Conservation (phyloP, 2,113 vertebrate species). For the Diphyllodes magnificus region DNA sequence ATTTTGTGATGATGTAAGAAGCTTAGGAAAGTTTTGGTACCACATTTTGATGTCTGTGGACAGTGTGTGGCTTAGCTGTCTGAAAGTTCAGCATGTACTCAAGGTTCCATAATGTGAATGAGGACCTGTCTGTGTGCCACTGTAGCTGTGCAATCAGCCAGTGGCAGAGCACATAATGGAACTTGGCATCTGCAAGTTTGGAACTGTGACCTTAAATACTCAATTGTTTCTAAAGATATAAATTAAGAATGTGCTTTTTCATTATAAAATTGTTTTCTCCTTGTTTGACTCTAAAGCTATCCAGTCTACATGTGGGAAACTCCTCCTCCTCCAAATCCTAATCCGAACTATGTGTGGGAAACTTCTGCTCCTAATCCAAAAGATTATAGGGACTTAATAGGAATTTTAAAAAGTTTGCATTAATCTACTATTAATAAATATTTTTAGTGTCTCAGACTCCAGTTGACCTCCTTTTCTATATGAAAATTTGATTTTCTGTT, state of each 20-base stretch:
- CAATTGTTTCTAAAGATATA: background rate
- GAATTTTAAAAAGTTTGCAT: background rate
- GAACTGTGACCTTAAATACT: background rate
- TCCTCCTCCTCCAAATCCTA: background rate
- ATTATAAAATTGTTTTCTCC: background rate
- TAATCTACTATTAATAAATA: background rate
- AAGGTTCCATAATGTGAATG: background rate
- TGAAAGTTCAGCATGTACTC: fast-evolving
- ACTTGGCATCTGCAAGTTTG: background rate
- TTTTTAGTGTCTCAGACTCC: background rate
- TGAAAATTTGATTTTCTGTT: background rate
- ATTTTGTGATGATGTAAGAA: background rate
- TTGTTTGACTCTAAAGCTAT: background rate
- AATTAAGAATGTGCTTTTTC: background rate
- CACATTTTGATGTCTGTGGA: background rate
- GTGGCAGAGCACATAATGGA: background rate
- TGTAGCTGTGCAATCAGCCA: background rate
- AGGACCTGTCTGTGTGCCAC: background rate
- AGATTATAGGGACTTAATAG: background rate
- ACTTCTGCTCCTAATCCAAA: background rate
- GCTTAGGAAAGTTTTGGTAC: background rate
- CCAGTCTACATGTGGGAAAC: background rate
- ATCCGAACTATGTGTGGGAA: background rate
- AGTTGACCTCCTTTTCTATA: background rate
- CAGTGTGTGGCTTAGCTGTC: background rate